Evolutionary conservation across 2,113 vertebrate species (phyloP).

Genomic region (Sclerurus mexicanus): DNA sequence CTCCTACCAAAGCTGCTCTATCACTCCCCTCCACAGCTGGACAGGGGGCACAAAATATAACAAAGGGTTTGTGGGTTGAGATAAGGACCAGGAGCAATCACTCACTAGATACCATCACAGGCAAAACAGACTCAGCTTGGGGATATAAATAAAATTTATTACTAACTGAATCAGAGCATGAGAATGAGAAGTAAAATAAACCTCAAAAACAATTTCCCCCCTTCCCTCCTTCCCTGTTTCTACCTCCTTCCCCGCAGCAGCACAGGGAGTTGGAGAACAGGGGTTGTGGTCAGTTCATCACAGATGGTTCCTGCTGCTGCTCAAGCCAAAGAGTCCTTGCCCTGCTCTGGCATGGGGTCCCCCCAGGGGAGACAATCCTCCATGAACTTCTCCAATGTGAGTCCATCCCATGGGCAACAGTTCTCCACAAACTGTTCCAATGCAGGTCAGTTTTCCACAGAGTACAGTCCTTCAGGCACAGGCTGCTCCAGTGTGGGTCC

Average conservation of each 20-base stretch:
- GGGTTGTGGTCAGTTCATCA: not conserved
- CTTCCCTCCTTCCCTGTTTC: not conserved
- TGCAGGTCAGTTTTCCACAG: not conserved
- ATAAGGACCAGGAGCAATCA: not conserved
- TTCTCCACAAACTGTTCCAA: not conserved
- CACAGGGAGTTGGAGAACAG: not conserved
- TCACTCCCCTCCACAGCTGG: not conserved
- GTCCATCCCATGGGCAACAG: not conserved
- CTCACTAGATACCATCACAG: not conserved
- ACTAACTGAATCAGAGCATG: not conserved
- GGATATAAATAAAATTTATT: not conserved
- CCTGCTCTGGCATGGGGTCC: rapidly evolving
- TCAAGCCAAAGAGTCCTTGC: not conserved
- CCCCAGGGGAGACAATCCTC: not conserved
- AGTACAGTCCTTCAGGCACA: not conserved
- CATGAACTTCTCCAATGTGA: not conserved
- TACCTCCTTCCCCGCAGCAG: rapidly evolving
- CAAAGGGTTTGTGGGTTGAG: not conserved
- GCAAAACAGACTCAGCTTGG: not conserved
- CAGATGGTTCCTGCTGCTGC: rapidly evolving
- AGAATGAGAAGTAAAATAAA: not conserved
- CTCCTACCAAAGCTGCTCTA: rapidly evolving
- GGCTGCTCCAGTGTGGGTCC: not conserved
- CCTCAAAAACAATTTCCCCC: not conserved
- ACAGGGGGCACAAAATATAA: not conserved